Evolutionary conservation across 2,113 vertebrate species (phyloP).

Genomic region (Salvelinus fontinalis): DNA sequence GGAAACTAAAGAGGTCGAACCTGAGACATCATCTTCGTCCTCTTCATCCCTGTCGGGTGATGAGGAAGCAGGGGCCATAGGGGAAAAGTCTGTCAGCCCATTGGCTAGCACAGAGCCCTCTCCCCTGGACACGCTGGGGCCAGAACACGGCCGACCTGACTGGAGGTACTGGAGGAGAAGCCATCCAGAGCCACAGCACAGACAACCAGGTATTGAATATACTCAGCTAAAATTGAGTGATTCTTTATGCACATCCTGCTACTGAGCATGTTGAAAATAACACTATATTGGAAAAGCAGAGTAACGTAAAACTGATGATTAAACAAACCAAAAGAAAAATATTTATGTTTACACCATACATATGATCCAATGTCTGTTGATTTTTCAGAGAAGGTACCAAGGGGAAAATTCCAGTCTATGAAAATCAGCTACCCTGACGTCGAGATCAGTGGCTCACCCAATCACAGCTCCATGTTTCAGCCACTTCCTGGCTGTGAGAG

Average conservation of each 20-base stretch:
- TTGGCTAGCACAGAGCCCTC: slow-evolving; percentile 58
- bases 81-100: slow-evolving; percentile 23
- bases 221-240: too few relatives aligned
- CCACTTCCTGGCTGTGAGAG: slow-evolving; percentile 31
- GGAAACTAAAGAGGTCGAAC: slow-evolving; percentile 23
- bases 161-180: slow-evolving; percentile 83
- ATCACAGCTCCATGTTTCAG: slow-evolving; percentile 67
- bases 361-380: too few relatives aligned
- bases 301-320: too few relatives aligned
- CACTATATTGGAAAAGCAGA: too few relatives aligned
- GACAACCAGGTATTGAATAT: slow-evolving; percentile 71
- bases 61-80: slow-evolving; percentile 17
- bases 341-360: too few relatives aligned
- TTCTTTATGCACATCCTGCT: too few relatives aligned
- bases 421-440: slow-evolving; percentile 20
- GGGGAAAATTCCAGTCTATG: neutral
- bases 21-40: slow-evolving; percentile 21
- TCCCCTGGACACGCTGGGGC: slow-evolving; percentile 43
- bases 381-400: too few relatives aligned
- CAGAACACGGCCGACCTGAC: slow-evolving; percentile 41
- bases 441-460: slow-evolving; percentile 30
- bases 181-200: slow-evolving; percentile 60
- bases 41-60: slow-evolving; percentile 41
- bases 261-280: too few relatives aligned
- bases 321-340: too few relatives aligned